These are phyloP conservation scores for Oreamnos americanus DNA, from an alignment of 2,113 vertebrate genomes.

Conservation along the genomic window DNA sequence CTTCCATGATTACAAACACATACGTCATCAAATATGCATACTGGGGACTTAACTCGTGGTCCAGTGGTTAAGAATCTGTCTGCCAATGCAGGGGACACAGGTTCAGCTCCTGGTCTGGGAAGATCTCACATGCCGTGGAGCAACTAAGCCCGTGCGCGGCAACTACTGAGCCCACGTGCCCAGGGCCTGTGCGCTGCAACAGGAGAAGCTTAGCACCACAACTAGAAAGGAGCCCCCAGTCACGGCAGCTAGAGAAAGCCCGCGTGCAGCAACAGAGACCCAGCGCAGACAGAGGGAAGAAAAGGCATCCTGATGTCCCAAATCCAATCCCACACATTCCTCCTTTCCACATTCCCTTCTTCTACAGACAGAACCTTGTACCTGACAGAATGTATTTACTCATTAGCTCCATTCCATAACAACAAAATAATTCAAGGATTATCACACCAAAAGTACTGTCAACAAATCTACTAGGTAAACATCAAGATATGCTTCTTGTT, in stretches of 20 bases:
- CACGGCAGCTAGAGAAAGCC: neutral
- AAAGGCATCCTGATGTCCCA: fast-evolving
- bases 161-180: neutral
- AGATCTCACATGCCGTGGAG: neutral
- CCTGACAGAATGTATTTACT: neutral
- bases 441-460: neutral
- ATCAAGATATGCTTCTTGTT: neutral
- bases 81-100: neutral
- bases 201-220: neutral
- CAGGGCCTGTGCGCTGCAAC: neutral
- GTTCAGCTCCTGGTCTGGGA: neutral
- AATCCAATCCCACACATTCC: neutral
- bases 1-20: neutral
- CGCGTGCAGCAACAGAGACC: fast-evolving
- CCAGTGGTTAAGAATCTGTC: neutral
- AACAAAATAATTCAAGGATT: neutral
- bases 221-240: neutral
- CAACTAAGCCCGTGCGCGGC: neutral
- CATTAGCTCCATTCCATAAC: neutral
- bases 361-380: neutral
- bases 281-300: neutral
- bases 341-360: neutral
- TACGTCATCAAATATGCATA: neutral
- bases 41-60: fast-evolving
- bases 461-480: too few species aligned